A percentile compares a stretch with the other conserved stretches of the same genome.
phyloP scores from a whole-genome alignment of 2,797 vertebrate genomes.

The Carcharodon carcharias region DNA sequence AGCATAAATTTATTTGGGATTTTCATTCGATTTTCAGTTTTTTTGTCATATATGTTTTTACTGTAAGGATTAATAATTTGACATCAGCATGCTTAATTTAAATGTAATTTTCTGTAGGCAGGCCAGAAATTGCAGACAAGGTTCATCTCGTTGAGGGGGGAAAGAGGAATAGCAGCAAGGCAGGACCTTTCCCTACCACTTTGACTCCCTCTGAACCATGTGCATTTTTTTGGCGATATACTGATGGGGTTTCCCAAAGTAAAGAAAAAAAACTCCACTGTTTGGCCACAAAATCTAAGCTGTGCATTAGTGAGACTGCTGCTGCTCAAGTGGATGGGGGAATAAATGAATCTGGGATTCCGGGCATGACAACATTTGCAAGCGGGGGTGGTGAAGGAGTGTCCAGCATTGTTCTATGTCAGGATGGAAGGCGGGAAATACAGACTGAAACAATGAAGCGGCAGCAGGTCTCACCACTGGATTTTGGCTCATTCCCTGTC shows the following conservation, averaged over 20 bases:
- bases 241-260: background rate
- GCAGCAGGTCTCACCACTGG: background rate
- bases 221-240: background rate
- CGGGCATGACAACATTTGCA: background rate
- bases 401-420: background rate
- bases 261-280: background rate
- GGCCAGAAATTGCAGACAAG: background rate
- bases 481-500: no score
- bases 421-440: background rate
- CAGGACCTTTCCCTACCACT: background rate
- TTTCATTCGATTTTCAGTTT: no score
- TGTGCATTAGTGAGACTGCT: background rate
- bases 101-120: background rate
- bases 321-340: background rate
- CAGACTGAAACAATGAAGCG: background rate
- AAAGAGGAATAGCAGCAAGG: background rate
- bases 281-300: background rate
- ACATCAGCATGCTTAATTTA: background rate
- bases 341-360: background rate
- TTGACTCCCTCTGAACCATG: background rate
- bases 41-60: background rate
- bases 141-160: background rate
- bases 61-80: background rate
- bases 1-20: no score
- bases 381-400: background rate